phyloP scores from a whole-genome alignment of 1,140 invertebrate genomes.

The Hyles euphorbiae region DNA sequence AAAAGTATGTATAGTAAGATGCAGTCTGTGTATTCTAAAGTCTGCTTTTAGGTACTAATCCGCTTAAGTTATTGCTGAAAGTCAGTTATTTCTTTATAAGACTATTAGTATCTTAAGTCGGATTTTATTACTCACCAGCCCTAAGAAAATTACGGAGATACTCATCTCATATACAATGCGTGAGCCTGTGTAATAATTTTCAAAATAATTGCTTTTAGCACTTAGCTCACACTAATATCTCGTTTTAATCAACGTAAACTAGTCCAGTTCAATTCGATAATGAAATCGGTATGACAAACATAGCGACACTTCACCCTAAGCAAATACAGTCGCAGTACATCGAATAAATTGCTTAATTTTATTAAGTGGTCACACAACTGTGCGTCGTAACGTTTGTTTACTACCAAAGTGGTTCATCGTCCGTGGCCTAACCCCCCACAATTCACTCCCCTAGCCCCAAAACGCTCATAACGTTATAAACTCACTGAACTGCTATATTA shows the following conservation, averaged over 20 bases:
- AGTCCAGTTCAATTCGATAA: constrained; percentile 37
- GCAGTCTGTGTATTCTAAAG: no score
- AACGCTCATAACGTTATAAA: constrained; percentile 33
- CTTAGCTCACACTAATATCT: no score
- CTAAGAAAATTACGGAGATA: no score
- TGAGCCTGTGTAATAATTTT: constrained; percentile 4
- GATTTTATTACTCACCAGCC: no score
- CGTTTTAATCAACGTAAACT: no score
- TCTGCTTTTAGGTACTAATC: no score
- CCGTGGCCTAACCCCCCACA: background rate
- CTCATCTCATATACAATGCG: background rate
- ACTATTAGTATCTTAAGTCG: no score
- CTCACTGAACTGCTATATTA: constrained; percentile 57
- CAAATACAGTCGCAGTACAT: constrained; percentile 52
- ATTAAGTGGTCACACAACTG: constrained; percentile 60
- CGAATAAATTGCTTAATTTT: constrained; percentile 71
- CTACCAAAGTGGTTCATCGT: constrained; percentile 29
- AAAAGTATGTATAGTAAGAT: no score
- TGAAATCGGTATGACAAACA: constrained; percentile 35
- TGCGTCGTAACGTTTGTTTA: constrained; percentile 43
- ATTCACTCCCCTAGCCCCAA: constrained; percentile 20
- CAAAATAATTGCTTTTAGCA: constrained; percentile 7
- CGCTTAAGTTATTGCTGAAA: no score
- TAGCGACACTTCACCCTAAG: constrained; percentile 37
- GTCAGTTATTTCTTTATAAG: no score